These are phyloP conservation scores for Neolamprologus tretocephalus DNA, from an alignment of 2,113 vertebrate species.

Conservation along the genomic window DNA sequence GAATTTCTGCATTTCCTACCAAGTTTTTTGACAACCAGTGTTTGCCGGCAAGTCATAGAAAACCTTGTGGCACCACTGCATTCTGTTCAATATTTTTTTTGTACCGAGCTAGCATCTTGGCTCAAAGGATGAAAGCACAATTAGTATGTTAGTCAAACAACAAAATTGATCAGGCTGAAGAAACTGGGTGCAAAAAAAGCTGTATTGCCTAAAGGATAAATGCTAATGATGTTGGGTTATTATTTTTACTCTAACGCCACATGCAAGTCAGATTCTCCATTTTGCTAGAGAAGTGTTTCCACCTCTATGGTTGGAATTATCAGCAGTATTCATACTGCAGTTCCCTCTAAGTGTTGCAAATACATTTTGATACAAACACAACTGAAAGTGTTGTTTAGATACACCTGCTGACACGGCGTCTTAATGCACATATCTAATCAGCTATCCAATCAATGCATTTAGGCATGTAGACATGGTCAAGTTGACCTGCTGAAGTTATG, in stretches of 20 bases:
- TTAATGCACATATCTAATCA: fast-evolving
- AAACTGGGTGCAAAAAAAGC: neutral
- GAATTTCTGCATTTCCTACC: neutral
- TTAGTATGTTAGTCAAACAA: neutral
- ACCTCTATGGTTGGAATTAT: neutral
- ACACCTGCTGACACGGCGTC: neutral
- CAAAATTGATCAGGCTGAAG: neutral
- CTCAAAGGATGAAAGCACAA: neutral
- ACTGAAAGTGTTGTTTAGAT: neutral
- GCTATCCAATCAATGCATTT: fast-evolving
- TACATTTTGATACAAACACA: neutral
- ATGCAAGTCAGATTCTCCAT: neutral
- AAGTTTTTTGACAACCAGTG: neutral
- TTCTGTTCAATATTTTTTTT: neutral
- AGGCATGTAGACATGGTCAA: fast-evolving
- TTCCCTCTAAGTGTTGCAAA: neutral
- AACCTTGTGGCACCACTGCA: neutral
- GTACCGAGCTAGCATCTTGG: neutral
- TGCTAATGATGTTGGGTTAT: neutral
- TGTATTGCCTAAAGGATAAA: neutral
- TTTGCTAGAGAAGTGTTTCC: neutral
- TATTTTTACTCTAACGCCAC: neutral
- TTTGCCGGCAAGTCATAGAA: neutral
- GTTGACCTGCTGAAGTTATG: neutral
- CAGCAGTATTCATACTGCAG: neutral